Evolutionary conservation across 2,113 vertebrate species (phyloP).

Genomic region (Gobio gobio): DNA sequence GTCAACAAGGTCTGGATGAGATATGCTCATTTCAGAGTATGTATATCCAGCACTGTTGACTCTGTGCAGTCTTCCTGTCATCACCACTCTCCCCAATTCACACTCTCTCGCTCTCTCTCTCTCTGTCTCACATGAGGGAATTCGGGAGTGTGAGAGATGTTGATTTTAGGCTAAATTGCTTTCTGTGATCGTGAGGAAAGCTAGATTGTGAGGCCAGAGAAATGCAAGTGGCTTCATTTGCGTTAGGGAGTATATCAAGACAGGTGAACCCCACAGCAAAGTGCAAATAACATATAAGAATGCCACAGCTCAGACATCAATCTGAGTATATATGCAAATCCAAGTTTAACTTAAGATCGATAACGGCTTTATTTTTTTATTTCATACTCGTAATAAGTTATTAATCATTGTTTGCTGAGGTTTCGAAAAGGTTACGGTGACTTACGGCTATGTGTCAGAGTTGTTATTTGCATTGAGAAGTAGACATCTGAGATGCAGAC

Average conservation of each 20-base stretch:
- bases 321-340: conserved; percentile 30
- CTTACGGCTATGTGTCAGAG: neutral
- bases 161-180: conserved; percentile 41
- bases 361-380: neutral
- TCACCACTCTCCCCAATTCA: conserved; percentile 52
- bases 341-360: conserved; percentile 23
- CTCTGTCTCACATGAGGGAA: conserved; percentile 55
- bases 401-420: conserved; percentile 38
- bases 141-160: conserved; percentile 16
- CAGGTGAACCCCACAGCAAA: neutral
- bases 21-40: conserved; percentile 31
- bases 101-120: conserved; percentile 55
- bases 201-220: conserved; percentile 19
- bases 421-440: conserved; percentile 25
- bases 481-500: conserved; percentile 16
- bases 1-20: conserved; percentile 30
- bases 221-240: conserved; percentile 28
- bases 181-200: conserved; percentile 28
- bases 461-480: conserved; percentile 11
- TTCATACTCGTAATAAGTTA: neutral
- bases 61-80: conserved; percentile 45
- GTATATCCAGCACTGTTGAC: conserved; percentile 49
- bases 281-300: conserved; percentile 20
- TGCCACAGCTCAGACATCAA: neutral
- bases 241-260: neutral